Conservation (phyloP, 2,113 vertebrate genomes). For the Bothrops jararaca region DNA sequence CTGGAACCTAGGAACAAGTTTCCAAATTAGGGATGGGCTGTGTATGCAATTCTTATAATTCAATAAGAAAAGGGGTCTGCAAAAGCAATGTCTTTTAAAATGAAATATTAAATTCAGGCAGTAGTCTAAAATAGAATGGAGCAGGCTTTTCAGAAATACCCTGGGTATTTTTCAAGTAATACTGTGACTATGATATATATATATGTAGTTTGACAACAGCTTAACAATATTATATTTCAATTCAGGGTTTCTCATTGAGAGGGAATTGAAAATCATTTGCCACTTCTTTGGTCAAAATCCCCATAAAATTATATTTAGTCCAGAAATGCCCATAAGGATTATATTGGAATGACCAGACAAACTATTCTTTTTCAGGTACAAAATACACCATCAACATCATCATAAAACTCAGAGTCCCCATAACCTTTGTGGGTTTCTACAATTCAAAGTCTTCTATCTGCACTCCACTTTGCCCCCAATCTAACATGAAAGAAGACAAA, state of each 20-base stretch:
- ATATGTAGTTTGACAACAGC: not conserved
- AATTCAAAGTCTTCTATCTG: not conserved
- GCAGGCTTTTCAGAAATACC: not conserved
- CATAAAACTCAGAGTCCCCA: not conserved
- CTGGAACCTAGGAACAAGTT: not conserved
- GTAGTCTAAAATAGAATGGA: not conserved
- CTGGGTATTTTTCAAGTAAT: not conserved
- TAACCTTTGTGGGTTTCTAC: not conserved
- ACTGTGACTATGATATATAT: not conserved
- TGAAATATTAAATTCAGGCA: not conserved
- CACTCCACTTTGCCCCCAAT: not conserved
- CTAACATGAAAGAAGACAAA: not conserved
- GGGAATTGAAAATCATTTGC: not conserved
- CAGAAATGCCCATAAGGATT: not conserved
- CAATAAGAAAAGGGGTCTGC: not conserved
- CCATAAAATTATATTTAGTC: not conserved
- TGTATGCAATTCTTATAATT: not conserved
- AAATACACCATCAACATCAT: not conserved
- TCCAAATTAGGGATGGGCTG: not conserved
- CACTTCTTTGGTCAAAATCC: not conserved
- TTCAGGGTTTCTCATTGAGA: not conserved
- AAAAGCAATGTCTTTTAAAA: not conserved
- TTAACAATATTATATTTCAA: not conserved
- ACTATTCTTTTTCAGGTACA: not conserved
- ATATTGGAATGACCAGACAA: not conserved